Evolutionary conservation across 2,113 vertebrate genomes (phyloP).

Genomic region (Oxyura jamaicensis): DNA sequence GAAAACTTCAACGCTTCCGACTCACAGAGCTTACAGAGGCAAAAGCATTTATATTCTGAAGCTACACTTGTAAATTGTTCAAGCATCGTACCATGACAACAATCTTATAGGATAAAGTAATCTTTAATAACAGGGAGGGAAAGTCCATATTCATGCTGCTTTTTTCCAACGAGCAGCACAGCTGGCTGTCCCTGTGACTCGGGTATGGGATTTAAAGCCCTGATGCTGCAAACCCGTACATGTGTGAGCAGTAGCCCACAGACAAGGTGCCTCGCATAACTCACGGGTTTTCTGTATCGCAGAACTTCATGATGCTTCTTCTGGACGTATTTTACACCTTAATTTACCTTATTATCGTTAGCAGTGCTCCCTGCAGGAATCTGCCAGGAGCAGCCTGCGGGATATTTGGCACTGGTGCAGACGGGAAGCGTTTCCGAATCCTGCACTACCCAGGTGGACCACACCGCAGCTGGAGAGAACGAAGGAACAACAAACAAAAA

Average conservation of each 20-base stretch:
- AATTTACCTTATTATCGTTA: background rate
- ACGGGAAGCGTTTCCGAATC: background rate
- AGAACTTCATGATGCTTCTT: background rate
- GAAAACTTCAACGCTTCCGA: constrained; percentile 26
- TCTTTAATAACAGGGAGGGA: constrained; percentile 55
- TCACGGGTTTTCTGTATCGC: background rate
- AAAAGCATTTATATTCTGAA: constrained; percentile 22
- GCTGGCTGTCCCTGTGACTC: background rate
- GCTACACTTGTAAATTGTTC: constrained; percentile 29
- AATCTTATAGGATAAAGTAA: constrained; percentile 57
- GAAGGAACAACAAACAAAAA: background rate
- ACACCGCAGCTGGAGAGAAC: background rate
- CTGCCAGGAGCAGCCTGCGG: background rate
- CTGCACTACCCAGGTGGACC: rapidly evolving
- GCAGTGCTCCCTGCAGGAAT: background rate
- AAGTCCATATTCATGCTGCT: constrained; percentile 30
- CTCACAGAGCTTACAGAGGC: constrained; percentile 20
- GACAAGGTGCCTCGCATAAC: background rate
- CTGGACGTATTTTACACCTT: background rate
- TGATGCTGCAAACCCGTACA: constrained; percentile 5
- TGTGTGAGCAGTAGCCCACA: background rate
- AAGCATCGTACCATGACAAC: constrained; percentile 16
- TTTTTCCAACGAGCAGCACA: constrained; percentile 43
- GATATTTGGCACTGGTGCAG: background rate
- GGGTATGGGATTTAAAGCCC: background rate